Percentiles rank a stretch among this genome's conserved stretches.
Conservation (phyloP, 2,113 vertebrate species). For the Nycticebus coucang region DNA sequence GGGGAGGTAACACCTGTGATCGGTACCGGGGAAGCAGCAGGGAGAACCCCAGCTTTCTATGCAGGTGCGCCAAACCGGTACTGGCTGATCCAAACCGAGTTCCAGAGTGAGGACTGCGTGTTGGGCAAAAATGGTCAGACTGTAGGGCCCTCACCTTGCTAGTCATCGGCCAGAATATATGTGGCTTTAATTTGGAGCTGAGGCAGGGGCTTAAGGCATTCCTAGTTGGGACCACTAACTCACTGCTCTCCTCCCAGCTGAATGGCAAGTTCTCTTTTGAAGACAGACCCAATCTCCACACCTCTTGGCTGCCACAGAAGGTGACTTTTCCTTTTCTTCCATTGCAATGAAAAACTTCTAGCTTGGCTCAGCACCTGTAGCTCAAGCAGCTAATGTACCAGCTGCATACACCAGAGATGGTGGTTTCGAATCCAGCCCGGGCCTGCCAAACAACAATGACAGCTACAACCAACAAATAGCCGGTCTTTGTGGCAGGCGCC, state of each 20-base stretch:
- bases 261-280: neutral
- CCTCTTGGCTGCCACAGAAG: neutral
- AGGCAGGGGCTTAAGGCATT: neutral
- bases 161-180: neutral
- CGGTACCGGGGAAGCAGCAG: neutral
- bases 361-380: too few species aligned
- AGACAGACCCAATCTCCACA: neutral
- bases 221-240: neutral
- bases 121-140: neutral
- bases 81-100: too few species aligned
- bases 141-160: neutral
- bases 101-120: too few species aligned
- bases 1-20: neutral
- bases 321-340: neutral
- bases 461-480: too few species aligned
- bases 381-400: too few species aligned
- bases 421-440: too few species aligned
- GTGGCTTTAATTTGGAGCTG: rapidly evolving
- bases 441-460: too few species aligned
- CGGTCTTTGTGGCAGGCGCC: too few species aligned
- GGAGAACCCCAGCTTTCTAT: rapidly evolving
- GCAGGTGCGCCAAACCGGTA: too few species aligned
- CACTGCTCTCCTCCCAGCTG: neutral
- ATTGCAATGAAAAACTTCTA: neutral
- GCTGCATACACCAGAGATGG: too few species aligned